phyloP scores from a whole-genome alignment of 2,888 invertebrate species.

The Phasia obesa region DNA sequence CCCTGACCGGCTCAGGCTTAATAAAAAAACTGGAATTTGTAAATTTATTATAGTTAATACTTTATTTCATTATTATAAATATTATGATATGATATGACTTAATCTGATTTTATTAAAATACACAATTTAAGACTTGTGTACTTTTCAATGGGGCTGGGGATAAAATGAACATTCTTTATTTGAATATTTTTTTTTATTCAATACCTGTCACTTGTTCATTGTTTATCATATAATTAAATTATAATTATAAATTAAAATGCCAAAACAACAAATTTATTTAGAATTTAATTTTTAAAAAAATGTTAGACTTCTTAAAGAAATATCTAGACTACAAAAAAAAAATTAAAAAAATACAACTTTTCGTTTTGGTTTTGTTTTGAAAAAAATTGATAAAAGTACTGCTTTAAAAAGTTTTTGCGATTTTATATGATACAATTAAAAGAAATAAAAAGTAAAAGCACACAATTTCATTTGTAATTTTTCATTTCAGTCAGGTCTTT shows the following conservation, averaged over 20 bases:
- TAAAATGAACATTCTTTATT: conserved; percentile 9
- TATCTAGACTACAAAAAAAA: no score
- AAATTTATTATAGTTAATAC: conserved; percentile 39
- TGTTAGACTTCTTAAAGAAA: no score
- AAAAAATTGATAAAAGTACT: no score
- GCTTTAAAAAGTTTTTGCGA: no score
- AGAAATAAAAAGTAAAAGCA: no score
- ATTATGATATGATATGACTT: conserved; percentile 46
- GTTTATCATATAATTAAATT: conserved; percentile 17
- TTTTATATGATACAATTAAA: no score
- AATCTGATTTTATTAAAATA: conserved; percentile 32
- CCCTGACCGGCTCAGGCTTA: conserved; percentile 31
- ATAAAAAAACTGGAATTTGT: conserved; percentile 25
- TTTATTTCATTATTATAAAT: conserved; percentile 40
- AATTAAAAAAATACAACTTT: no score
- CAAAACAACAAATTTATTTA: no score
- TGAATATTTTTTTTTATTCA: conserved; percentile 23
- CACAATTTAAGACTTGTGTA: neutral
- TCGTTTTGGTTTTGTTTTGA: no score
- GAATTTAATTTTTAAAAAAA: no score
- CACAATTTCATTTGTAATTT: no score
- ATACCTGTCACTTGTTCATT: conserved; percentile 1
- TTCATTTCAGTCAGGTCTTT: no score
- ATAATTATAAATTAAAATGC: conserved; percentile 22
- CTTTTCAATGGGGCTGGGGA: conserved; percentile 6